These are phyloP conservation scores for Chrysopilus asiliformis DNA, from an alignment of 2,888 invertebrate genomes.

Conservation along the genomic window DNA sequence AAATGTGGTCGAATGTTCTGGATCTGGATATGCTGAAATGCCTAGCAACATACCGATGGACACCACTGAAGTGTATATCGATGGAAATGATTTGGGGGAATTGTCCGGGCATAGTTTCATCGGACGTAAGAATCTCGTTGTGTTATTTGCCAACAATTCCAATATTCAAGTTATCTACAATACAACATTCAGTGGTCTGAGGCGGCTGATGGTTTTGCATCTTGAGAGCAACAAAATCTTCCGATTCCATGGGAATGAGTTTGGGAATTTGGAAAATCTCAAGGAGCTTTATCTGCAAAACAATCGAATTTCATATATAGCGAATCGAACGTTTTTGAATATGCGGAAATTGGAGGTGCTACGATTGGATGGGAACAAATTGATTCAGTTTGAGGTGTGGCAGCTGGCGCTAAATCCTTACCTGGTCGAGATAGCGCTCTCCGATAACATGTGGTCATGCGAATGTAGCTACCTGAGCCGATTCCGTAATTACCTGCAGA, in stretches of 20 bases:
- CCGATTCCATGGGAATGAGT: constrained; percentile 66
- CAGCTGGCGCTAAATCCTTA: constrained; percentile 71
- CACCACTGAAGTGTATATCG: constrained; percentile 86
- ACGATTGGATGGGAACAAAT: constrained; percentile 69
- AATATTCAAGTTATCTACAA: constrained; percentile 75
- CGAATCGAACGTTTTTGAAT: constrained; percentile 71
- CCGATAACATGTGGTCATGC: constrained; percentile 82
- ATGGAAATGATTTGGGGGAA: constrained; percentile 80
- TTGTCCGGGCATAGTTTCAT: constrained; percentile 82
- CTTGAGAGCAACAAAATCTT: constrained; percentile 76
- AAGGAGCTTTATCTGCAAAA: constrained; percentile 77
- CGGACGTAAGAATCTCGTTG: constrained; percentile 77
- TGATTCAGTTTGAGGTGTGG: constrained; percentile 75
- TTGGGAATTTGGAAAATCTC: constrained; percentile 67
- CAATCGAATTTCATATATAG: constrained; percentile 69
- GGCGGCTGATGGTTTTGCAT: constrained; percentile 65
- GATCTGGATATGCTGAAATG: constrained; percentile 64
- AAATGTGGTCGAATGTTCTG: constrained; percentile 84
- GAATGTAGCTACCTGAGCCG: constrained; percentile 73
- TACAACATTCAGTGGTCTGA: constrained; percentile 80
- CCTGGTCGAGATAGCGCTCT: constrained; percentile 71
- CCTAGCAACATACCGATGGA: constrained; percentile 88
- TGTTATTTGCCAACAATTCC: constrained; percentile 78
- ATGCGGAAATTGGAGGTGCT: constrained; percentile 72
- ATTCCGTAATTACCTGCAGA: constrained; percentile 66